Evolutionary conservation across 92 coral and sea anemone species (phyloP).

Genomic region (Anthopleura xanthogrammica): DNA sequence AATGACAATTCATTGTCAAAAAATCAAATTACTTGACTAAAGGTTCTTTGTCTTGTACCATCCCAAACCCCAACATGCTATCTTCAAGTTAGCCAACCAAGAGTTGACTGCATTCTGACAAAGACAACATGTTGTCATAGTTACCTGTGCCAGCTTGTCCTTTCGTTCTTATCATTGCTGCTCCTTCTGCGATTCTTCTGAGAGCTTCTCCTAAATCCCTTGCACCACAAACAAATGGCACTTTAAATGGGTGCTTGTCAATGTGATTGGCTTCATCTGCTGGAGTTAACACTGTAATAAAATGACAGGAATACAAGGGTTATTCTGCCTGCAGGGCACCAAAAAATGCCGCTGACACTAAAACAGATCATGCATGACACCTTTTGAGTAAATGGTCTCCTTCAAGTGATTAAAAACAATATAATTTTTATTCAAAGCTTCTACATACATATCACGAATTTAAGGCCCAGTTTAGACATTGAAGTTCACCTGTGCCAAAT

Average conservation of each 20-base stretch:
- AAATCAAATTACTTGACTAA: too few relatives aligned
- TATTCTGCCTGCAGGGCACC: background rate
- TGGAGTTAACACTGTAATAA: constrained; percentile 70
- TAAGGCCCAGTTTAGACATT: too few relatives aligned
- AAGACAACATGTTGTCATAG: background rate
- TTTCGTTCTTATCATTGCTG: constrained; percentile 96
- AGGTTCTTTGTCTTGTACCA: too few relatives aligned
- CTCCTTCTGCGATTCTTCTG: constrained; percentile 94
- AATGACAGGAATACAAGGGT: background rate
- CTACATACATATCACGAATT: too few relatives aligned
- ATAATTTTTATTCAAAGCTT: too few relatives aligned
- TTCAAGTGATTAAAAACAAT: too few relatives aligned
- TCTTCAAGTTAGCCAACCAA: background rate
- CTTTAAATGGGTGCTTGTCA: constrained; percentile 91
- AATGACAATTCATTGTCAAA: too few relatives aligned
- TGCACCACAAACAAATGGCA: constrained; percentile 99
- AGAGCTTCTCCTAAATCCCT: constrained; percentile 95
- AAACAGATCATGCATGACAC: too few relatives aligned
- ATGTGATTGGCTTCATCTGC: constrained; percentile 94
- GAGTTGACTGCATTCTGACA: background rate
- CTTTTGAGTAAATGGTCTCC: too few relatives aligned
- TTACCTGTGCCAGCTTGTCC: constrained; percentile 98
- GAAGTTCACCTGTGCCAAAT: too few relatives aligned
- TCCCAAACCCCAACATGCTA: too few relatives aligned
- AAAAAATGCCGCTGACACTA: too few relatives aligned